phyloP scores from a whole-genome alignment of 2,797 vertebrate genomes.

The Tympanoctomys barrerae region DNA sequence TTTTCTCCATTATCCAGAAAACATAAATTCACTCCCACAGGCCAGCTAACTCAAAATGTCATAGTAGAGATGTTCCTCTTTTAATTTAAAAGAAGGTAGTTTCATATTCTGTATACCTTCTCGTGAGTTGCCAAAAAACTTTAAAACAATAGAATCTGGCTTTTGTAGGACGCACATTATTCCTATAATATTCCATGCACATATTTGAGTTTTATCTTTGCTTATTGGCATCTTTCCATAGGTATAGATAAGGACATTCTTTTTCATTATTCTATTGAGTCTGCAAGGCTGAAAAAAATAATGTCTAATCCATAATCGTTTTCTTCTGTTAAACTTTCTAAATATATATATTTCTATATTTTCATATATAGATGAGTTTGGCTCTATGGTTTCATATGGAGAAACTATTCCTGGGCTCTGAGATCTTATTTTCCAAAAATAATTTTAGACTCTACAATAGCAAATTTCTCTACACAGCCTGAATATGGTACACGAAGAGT shows the following conservation, averaged over 20 bases:
- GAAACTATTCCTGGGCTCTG: not conserved
- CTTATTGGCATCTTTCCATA: not conserved
- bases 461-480: not conserved
- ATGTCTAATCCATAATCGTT: not conserved
- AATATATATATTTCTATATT: not conserved
- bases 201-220: not conserved
- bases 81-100: not conserved
- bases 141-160: not conserved
- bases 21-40: not conserved
- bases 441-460: not conserved
- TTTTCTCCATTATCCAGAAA: not conserved
- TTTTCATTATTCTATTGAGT: not conserved
- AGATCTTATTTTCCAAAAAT: not conserved
- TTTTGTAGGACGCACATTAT: not conserved
- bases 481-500: not conserved
- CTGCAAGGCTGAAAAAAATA: not conserved
- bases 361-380: not conserved
- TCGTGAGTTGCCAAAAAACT: not conserved
- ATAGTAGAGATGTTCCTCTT: not conserved
- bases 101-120: not conserved
- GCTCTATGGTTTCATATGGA: not conserved
- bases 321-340: not conserved
- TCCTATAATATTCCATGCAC: not conserved
- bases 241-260: not conserved
- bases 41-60: not conserved